Percentiles rank a stretch among this genome's conserved stretches.
phyloP scores from a whole-genome alignment of 2,797 vertebrate genomes.

The Semaprochilodus insignis region DNA sequence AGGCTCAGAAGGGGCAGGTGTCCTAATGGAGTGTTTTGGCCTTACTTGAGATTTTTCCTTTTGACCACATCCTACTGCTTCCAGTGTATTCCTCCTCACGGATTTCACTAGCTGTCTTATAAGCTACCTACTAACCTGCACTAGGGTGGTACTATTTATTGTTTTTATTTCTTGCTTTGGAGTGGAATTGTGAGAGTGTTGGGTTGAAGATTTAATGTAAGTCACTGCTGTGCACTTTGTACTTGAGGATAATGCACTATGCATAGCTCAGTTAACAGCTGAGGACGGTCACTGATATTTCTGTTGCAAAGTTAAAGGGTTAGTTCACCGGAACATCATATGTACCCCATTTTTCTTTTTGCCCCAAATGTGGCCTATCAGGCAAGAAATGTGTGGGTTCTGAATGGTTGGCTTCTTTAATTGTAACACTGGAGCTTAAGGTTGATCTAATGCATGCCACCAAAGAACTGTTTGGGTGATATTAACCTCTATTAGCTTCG shows the following conservation, averaged over 20 bases:
- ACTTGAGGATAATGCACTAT: neutral
- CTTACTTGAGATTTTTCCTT: neutral
- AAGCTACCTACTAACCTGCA: neutral
- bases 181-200: constrained; percentile 15
- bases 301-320: neutral
- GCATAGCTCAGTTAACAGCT: neutral
- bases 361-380: too few species aligned
- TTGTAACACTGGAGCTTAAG: too few species aligned
- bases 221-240: neutral
- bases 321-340: neutral
- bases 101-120: neutral
- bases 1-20: neutral
- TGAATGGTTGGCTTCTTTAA: too few species aligned
- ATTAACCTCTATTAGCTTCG: too few species aligned
- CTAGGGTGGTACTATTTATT: neutral
- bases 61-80: neutral
- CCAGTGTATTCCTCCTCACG: neutral
- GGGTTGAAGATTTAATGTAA: neutral
- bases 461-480: too few species aligned
- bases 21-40: neutral
- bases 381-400: too few species aligned
- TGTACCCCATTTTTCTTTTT: too few species aligned
- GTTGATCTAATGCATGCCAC: too few species aligned
- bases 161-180: neutral
- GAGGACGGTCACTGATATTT: neutral